Evolutionary conservation across 2,797 vertebrate species (phyloP).

Genomic region (Poeciliopsis gracilis): DNA sequence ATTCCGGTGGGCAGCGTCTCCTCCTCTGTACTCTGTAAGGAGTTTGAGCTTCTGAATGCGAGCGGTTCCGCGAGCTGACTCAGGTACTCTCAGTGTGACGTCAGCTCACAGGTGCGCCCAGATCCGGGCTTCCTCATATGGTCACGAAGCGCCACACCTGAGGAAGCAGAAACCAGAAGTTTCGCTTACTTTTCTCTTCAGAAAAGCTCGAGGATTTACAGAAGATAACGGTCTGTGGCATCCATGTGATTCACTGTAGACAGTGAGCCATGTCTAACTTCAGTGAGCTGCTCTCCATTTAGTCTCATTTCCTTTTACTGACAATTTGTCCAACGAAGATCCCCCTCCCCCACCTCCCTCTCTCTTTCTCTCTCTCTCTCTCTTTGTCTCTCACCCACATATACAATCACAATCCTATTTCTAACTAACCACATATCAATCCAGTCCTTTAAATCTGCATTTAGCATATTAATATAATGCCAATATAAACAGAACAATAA

Average conservation of each 20-base stretch:
- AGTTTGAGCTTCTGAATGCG: constrained; percentile 13
- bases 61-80: constrained; percentile 8
- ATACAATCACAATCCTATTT: not conserved
- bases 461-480: not conserved
- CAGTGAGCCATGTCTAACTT: not conserved
- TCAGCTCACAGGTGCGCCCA: constrained; percentile 67
- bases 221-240: not conserved
- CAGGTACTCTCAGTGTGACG: constrained; percentile 74
- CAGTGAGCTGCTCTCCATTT: not conserved
- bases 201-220: not conserved
- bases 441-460: not conserved
- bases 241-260: not conserved
- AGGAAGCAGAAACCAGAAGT: constrained; percentile 20
- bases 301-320: constrained; percentile 42
- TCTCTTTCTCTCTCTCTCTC: not conserved
- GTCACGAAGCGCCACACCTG: constrained; percentile 44
- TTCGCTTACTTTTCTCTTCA: constrained; percentile 38
- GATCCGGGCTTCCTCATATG: constrained; percentile 57
- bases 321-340: not conserved
- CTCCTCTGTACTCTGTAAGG: not conserved
- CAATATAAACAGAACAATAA: not conserved
- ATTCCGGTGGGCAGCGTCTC: not conserved
- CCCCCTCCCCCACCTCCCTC: not conserved
- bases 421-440: not conserved
- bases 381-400: not conserved